phyloP scores from a whole-genome alignment of 2,888 invertebrate species.

The Acleris holmiana region DNA sequence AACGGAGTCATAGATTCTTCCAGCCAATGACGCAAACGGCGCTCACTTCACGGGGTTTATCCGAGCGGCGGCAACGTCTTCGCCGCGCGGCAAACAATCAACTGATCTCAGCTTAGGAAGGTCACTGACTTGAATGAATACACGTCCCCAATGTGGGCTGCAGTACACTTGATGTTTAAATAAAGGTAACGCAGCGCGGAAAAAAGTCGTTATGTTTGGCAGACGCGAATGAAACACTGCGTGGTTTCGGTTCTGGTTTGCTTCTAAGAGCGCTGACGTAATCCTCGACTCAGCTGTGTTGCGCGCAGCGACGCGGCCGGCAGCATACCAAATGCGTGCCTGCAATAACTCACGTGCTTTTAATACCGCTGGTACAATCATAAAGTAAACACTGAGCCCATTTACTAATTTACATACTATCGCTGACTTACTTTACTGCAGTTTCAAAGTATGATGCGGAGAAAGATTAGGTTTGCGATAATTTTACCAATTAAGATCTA shows the following conservation, averaged over 20 bases:
- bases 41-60: conserved; percentile 40
- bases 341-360: conserved; percentile 66
- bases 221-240: conserved; percentile 37
- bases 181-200: conserved; percentile 12
- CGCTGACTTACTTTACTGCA: conserved; percentile 1
- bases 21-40: conserved; percentile 72
- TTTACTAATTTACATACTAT: conserved; percentile 41
- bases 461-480: no score
- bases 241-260: conserved; percentile 28
- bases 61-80: conserved; percentile 21
- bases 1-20: conserved; percentile 67
- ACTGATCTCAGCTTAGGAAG: conserved; percentile 46
- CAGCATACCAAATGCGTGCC: conserved; percentile 58
- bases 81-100: conserved; percentile 37
- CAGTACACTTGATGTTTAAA: conserved; percentile 3
- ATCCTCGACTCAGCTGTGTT: conserved; percentile 53
- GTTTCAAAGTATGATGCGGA: no score
- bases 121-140: conserved; percentile 57
- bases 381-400: conserved; percentile 53
- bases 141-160: conserved; percentile 41
- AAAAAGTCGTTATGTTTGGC: conserved; percentile 54
- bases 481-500: no score
- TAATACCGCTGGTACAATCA: conserved; percentile 57
- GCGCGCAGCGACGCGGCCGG: conserved; percentile 53
- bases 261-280: conserved; percentile 66